Conservation (phyloP, 2,888 invertebrate species). For the Hymenopus coronatus region DNA sequence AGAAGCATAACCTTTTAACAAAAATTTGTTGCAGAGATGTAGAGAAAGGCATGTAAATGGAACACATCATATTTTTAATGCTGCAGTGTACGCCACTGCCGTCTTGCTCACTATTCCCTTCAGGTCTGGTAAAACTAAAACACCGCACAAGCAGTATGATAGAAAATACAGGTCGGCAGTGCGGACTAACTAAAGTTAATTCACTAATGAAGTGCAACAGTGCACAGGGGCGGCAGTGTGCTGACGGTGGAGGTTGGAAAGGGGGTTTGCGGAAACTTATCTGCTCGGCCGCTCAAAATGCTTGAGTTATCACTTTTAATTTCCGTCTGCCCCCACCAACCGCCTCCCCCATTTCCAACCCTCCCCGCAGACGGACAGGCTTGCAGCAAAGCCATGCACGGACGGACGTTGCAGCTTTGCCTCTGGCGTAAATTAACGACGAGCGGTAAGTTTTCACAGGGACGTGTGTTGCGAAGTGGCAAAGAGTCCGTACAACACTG, state of each 20-base stretch:
- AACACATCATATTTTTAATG: too few species aligned
- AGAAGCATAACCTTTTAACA: too few species aligned
- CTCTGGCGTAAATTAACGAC: constrained; percentile 12
- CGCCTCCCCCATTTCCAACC: constrained; percentile 1
- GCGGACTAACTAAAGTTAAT: constrained; percentile 1
- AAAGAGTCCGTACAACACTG: neutral
- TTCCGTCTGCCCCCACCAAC: constrained; percentile 26
- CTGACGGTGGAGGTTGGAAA: neutral
- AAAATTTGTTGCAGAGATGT: too few species aligned
- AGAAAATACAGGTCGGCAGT: neutral
- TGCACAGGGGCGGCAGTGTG: neutral
- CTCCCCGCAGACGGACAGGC: constrained; percentile 3
- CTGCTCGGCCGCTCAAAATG: constrained; percentile 29
- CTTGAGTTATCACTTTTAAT: constrained; percentile 36
- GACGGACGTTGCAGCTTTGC: constrained; percentile 16
- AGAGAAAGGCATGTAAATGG: too few species aligned
- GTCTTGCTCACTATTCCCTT: neutral
- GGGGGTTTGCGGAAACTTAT: constrained; percentile 25
- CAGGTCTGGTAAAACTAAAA: neutral
- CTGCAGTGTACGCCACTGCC: neutral
- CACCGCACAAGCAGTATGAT: neutral
- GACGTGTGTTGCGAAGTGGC: neutral
- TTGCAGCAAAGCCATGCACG: neutral
- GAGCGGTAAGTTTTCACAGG: constrained; percentile 1
- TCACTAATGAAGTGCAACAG: constrained; percentile 3